Evolutionary conservation across 2,113 vertebrate genomes (phyloP).

Genomic region (Tursiops truncatus): DNA sequence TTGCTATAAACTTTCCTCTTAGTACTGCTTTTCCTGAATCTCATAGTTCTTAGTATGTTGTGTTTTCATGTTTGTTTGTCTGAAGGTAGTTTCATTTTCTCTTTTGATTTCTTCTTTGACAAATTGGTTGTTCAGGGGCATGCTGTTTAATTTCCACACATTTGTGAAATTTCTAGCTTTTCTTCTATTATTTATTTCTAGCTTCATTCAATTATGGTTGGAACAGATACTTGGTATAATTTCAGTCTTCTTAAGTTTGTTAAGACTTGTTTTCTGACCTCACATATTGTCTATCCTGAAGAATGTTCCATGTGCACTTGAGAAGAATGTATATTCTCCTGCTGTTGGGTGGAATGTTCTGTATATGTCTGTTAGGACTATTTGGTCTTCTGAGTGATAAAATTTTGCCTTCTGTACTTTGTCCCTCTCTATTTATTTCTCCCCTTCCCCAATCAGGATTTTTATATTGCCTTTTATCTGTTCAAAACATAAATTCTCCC

Average conservation of each 20-base stretch:
- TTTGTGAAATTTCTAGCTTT: background rate
- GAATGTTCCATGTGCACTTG: background rate
- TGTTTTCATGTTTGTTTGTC: background rate
- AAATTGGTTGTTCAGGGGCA: background rate
- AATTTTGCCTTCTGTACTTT: background rate
- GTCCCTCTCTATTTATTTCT: background rate
- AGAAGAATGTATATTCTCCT: background rate
- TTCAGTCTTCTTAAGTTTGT: background rate
- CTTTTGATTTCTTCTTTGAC: background rate
- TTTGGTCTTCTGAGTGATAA: background rate
- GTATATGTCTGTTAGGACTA: background rate
- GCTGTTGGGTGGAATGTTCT: background rate
- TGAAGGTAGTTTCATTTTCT: background rate
- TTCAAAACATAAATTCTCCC: background rate
- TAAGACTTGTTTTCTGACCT: background rate
- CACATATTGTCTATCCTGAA: background rate
- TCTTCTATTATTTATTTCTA: background rate
- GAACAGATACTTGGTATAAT: background rate
- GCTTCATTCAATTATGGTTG: background rate
- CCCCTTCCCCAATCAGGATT: background rate
- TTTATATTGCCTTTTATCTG: background rate
- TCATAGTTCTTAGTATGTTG: background rate
- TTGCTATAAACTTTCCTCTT: background rate
- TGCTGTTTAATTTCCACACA: background rate
- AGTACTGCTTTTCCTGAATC: background rate